Conservation (phyloP, 2,888 invertebrate species). For the Andrena minutula region DNA sequence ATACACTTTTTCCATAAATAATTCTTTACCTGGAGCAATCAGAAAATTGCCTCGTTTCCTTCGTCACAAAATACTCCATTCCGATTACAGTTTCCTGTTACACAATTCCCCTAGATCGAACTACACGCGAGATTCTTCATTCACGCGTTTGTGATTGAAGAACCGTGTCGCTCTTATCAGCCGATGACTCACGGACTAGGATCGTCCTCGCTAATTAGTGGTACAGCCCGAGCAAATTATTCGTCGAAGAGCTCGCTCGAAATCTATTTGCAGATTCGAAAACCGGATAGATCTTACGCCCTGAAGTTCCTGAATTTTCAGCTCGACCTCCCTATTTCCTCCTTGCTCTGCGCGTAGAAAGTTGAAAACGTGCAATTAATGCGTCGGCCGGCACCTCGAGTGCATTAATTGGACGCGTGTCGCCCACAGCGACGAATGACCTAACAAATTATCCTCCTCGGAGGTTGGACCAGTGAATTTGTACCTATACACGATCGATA, state of each 20-base stretch:
- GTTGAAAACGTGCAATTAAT: slow-evolving; percentile 48
- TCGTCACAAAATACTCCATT: slow-evolving; percentile 9
- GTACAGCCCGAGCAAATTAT: slow-evolving; percentile 16
- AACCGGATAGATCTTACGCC: slow-evolving; percentile 10
- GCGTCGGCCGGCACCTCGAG: slow-evolving; percentile 22
- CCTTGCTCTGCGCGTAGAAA: slow-evolving; percentile 43
- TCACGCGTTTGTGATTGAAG: not conserved
- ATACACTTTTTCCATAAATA: not conserved
- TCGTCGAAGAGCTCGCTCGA: slow-evolving; percentile 1
- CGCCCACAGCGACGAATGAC: not conserved
- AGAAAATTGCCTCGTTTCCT: not conserved
- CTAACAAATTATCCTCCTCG: slow-evolving; percentile 5
- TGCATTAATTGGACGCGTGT: slow-evolving; percentile 46
- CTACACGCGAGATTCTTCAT: slow-evolving; percentile 2
- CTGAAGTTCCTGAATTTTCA: slow-evolving; percentile 40
- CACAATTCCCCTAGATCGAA: slow-evolving; percentile 4
- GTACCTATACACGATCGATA: not conserved
- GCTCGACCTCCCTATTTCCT: not conserved
- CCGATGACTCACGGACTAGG: not conserved
- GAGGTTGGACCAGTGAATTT: not conserved
- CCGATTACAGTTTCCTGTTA: slow-evolving; percentile 9
- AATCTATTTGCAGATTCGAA: slow-evolving; percentile 24
- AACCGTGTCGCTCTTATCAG: slow-evolving; percentile 19
- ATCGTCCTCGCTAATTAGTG: slow-evolving; percentile 50
- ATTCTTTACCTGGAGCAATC: not conserved